Evolutionary conservation across 2,797 vertebrate species (phyloP).

Genomic region (Nothura maculosa): DNA sequence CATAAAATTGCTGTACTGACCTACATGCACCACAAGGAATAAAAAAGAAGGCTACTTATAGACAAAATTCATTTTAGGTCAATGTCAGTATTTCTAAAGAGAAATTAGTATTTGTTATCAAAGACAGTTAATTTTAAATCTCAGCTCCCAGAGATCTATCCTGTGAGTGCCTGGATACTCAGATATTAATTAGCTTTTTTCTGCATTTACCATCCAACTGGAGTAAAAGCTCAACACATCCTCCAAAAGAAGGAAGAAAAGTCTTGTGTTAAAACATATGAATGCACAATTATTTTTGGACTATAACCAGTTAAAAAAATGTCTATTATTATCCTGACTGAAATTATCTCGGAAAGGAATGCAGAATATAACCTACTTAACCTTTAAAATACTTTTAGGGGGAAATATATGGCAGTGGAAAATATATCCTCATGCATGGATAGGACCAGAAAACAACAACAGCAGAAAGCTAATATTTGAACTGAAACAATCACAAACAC

Average conservation of each 20-base stretch:
- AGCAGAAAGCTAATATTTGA: not conserved
- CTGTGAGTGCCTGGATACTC: not conserved
- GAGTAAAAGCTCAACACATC: not conserved
- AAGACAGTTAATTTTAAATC: not conserved
- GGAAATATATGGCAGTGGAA: not conserved
- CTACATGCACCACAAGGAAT: not conserved
- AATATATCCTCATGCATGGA: not conserved
- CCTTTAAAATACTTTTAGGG: not conserved
- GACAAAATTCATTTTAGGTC: not conserved
- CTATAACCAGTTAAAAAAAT: not conserved
- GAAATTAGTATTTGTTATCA: accelerated
- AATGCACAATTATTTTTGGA: not conserved
- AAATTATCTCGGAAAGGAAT: not conserved
- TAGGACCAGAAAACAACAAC: not conserved
- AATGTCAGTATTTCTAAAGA: not conserved
- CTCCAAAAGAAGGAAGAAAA: not conserved
- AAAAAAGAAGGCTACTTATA: not conserved
- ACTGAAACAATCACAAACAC: not conserved
- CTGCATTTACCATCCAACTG: not conserved
- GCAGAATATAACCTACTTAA: accelerated
- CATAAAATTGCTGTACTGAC: not conserved
- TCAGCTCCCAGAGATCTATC: not conserved
- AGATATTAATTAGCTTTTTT: not conserved
- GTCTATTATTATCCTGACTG: not conserved
- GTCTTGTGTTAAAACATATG: not conserved